These are phyloP conservation scores for Laticauda laticaudata DNA, from an alignment of 2,113 vertebrate genomes.

Conservation along the genomic window DNA sequence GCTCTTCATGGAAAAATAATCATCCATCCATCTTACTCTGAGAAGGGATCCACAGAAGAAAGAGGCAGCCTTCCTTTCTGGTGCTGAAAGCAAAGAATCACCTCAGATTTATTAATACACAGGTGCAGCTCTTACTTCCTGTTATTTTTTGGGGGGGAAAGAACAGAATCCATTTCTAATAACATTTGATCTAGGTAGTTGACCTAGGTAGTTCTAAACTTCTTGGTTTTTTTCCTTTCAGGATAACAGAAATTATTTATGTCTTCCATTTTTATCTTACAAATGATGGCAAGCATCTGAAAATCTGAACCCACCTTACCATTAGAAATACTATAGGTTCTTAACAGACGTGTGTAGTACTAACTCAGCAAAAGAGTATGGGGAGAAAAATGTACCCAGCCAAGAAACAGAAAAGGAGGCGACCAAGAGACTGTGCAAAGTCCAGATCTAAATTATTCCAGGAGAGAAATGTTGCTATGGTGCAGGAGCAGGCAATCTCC, in stretches of 20 bases:
- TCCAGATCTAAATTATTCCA: background rate
- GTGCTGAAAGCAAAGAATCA: background rate
- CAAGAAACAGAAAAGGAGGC: background rate
- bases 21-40: background rate
- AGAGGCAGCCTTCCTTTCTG: background rate
- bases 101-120: rapidly evolving
- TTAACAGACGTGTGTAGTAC: slow-evolving; percentile 2
- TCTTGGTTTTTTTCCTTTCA: background rate
- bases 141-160: rapidly evolving
- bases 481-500: background rate
- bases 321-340: background rate
- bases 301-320: background rate
- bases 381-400: background rate
- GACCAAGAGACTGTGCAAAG: background rate
- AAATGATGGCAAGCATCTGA: background rate
- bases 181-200: background rate
- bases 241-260: slow-evolving; percentile 7
- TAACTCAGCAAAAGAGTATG: background rate
- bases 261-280: slow-evolving; percentile 14
- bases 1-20: no score
- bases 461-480: background rate
- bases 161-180: rapidly evolving
- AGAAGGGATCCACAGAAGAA: background rate
- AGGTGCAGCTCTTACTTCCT: background rate
- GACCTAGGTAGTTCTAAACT: background rate